Base-by-base conservation (phyloP, 35 echinoderm and acorn worm genomes). In the Heliocidaris tuberculata region DNA sequence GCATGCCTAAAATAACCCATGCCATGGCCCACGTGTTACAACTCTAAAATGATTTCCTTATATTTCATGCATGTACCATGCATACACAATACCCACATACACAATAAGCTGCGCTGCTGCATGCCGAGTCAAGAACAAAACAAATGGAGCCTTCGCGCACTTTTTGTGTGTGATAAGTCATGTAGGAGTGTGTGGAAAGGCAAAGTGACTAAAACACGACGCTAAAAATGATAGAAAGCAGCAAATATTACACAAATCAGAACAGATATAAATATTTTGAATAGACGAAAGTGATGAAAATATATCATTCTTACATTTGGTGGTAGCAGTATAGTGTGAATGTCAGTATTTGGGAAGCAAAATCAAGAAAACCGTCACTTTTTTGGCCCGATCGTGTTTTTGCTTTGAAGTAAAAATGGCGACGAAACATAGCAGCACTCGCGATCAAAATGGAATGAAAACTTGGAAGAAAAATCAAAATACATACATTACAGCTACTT, bases 391-490 rank as follows among this genome's bases (percentile, higher is more conserved):
- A 89, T 89, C 87, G 12, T n/a, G 87, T 89, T 89, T 89, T 89
- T 11, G 87, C 87, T 89, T 89, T 89, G 87, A 32, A 89, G 87
- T n/a, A 47, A 88, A 89, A 89, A 89, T 89, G 87, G 87, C 87
- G 87, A 89, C 87, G 87, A 32, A 78, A 78, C 21, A 27, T 48
- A 16, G 87, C 47, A 89, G 87, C 19, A 89, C 29, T 7, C 7
- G 21, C 65, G 27, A 21, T 78, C 65, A 78, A 21, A n/a, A n/a
- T 78, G 65, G 65, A 8, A 78, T 78, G 3, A 19, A n/a, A 78
- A 78, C 21, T 78, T n/a, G 65, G 27, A n/a, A 78, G 19, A 27
- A n/a, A 78, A 21, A 7, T 78, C 3, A 7, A 78, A 78, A 78
- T 78, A 5, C 21, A 27, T 5, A 78, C 17, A 78, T 78, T 78